phyloP scores from a whole-genome alignment of 2,888 invertebrate species.

The Hypercompe scribonia region DNA sequence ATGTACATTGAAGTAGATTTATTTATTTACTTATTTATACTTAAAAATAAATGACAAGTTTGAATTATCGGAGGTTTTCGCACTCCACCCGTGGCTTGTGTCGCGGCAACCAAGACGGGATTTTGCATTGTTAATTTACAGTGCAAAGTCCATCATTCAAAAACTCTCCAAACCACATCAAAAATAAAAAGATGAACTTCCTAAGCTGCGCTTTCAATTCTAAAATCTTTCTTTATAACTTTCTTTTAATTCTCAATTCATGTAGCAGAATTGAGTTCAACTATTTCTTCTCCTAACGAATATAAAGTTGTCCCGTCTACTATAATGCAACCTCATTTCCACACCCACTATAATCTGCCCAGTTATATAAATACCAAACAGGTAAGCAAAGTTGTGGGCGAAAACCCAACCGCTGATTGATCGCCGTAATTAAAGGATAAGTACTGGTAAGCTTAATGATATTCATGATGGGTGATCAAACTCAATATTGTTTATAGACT shows the following conservation, averaged over 20 bases:
- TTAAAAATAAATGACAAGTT: too few species aligned
- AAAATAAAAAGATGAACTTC: background rate
- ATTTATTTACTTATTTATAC: too few species aligned
- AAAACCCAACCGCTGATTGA: background rate
- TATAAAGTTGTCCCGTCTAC: background rate
- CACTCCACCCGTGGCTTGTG: too few species aligned
- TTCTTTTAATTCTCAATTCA: background rate
- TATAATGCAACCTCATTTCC: background rate
- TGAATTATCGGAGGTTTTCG: too few species aligned
- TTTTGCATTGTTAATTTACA: too few species aligned
- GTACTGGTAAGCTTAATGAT: background rate
- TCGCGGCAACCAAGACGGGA: too few species aligned
- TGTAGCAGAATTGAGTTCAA: background rate
- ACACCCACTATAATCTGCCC: background rate
- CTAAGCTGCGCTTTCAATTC: background rate
- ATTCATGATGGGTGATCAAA: background rate
- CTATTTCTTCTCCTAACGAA: background rate
- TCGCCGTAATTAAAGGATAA: conserved; percentile 1
- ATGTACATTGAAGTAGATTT: too few species aligned
- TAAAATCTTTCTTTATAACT: background rate
- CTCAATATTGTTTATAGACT: background rate
- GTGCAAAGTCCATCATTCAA: too few species aligned
- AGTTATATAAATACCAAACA: background rate
- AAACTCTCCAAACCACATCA: too few species aligned
- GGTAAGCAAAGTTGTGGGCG: background rate